Evolutionary conservation across 2,113 vertebrate species (phyloP).

Genomic region (Naja naja): DNA sequence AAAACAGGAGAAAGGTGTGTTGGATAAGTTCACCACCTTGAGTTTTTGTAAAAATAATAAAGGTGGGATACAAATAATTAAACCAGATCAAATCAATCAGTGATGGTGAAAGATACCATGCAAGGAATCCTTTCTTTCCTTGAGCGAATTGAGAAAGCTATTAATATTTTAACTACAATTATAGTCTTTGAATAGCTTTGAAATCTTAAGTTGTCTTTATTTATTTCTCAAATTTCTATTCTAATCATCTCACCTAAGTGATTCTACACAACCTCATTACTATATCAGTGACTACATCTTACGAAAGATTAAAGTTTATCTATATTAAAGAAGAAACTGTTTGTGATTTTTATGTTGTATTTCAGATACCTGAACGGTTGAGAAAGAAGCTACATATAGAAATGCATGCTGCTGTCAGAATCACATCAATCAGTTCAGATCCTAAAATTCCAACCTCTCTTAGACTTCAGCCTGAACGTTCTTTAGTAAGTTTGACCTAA

Average conservation of each 20-base stretch:
- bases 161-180: neutral
- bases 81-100: neutral
- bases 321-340: neutral
- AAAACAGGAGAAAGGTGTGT: neutral
- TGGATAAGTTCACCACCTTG: neutral
- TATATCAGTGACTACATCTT: neutral
- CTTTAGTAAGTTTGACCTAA: conserved; percentile 76
- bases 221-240: neutral
- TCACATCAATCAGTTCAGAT: conserved; percentile 77
- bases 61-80: neutral
- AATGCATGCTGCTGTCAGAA: conserved; percentile 82
- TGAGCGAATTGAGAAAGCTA: neutral
- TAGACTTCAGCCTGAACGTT: conserved; percentile 75
- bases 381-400: conserved; percentile 73
- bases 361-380: conserved; percentile 82
- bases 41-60: neutral
- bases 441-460: conserved; percentile 79
- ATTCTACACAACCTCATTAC: neutral
- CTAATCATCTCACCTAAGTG: neutral
- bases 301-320: neutral
- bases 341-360: conserved; percentile 45
- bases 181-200: neutral
- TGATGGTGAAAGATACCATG: neutral
- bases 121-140: neutral
- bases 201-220: neutral